Evolutionary conservation across 2,113 vertebrate genomes (phyloP).

Genomic region (Campylomormyrus numenius): DNA sequence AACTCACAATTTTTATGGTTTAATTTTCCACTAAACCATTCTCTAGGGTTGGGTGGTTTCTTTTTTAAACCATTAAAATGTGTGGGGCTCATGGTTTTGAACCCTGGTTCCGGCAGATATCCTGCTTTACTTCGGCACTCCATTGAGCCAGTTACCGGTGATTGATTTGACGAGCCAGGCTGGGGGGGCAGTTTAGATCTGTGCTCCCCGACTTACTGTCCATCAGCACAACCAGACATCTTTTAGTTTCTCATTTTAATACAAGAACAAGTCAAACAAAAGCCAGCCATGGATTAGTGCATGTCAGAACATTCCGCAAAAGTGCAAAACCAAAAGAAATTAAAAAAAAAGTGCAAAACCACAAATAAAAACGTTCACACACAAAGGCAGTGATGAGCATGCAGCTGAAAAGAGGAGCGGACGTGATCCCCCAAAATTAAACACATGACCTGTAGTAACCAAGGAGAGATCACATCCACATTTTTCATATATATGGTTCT

Average conservation of each 20-base stretch:
- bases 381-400: background rate
- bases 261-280: background rate
- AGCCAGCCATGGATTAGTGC: background rate
- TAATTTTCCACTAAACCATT: conserved; percentile 3
- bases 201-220: background rate
- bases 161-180: background rate
- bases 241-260: conserved; percentile 1
- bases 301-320: background rate
- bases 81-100: background rate
- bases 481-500: background rate
- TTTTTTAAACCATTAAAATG: background rate
- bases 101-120: background rate
- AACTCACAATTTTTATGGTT: background rate
- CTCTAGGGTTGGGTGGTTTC: background rate
- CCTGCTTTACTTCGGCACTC: background rate
- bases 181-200: background rate
- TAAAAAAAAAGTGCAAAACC: background rate
- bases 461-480: background rate
- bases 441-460: background rate
- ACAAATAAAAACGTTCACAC: background rate
- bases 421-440: background rate
- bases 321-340: background rate
- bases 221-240: background rate
- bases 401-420: background rate
- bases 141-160: background rate